Percentiles rank a stretch among this genome's conserved stretches.
Evolutionary conservation across 2,888 invertebrate species (phyloP).

Genomic region (Dexiosoma caninum): DNA sequence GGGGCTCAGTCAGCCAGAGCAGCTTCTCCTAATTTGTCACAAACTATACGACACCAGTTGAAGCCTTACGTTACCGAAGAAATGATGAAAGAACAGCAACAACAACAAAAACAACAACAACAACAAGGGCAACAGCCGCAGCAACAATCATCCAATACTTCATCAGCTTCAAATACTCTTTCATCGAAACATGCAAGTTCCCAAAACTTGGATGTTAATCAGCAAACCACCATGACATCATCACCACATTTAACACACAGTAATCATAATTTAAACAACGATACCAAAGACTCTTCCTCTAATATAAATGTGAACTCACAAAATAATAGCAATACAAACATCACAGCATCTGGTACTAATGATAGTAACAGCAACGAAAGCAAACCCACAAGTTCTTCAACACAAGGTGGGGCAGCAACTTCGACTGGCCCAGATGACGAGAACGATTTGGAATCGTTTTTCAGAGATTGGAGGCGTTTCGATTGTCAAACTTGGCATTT

Average conservation of each 20-base stretch:
- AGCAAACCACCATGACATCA: constrained; percentile 42
- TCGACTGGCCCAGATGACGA: constrained; percentile 8
- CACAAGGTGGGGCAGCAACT: not conserved
- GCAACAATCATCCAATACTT: constrained; percentile 37
- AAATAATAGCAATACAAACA: constrained; percentile 46
- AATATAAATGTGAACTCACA: constrained; percentile 49
- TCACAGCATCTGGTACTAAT: constrained; percentile 37
- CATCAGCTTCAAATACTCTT: constrained; percentile 59
- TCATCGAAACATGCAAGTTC: constrained; percentile 61
- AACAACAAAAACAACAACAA: constrained; percentile 44
- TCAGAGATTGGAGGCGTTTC: constrained; percentile 93
- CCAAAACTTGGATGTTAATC: constrained; percentile 54
- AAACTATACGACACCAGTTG: constrained; percentile 70
- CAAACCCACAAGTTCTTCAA: constrained; percentile 24
- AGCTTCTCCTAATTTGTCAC: constrained; percentile 77
- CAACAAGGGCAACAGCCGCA: constrained; percentile 55
- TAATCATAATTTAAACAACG: constrained; percentile 61
- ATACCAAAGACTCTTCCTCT: constrained; percentile 59
- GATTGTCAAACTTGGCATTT: constrained; percentile 97
- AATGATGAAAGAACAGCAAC: constrained; percentile 70
- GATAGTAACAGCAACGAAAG: constrained; percentile 26
- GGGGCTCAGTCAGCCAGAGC: constrained; percentile 75
- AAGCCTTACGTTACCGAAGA: constrained; percentile 74
- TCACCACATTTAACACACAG: constrained; percentile 54
- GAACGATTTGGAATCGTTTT: constrained; percentile 81